Evolutionary conservation across 2,888 invertebrate genomes (phyloP), one percentile per base, ranked within the genome.

Genomic region (Phalangium opilio): DNA sequence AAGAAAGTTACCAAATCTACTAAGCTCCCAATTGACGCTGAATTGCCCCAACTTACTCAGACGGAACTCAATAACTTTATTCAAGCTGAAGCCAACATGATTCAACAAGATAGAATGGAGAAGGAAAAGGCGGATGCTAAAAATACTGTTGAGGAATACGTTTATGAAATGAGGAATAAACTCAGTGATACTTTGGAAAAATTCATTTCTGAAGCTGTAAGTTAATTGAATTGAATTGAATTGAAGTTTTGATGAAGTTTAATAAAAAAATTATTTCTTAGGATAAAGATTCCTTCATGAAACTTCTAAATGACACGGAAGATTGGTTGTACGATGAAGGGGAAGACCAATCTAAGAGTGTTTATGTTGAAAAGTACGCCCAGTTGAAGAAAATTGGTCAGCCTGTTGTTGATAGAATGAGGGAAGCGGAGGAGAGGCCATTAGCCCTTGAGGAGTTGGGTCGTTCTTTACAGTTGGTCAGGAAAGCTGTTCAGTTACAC

Each of bases 281-380:
- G 60, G 63, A 62, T 4, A 59, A 61, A 35, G 59, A 60, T 1
- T 49, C 52, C 3, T 61, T 73, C 50, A 61, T 60, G 14, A 54
- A 57, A 7, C 73, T 78, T 55, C 73, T 98, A 33, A 84, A 83
- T 60, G 76, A 80, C 17, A 81, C 90, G 59, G 96, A 96, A 68
- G 81, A 83, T 63, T 98, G 98, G 98, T 72, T 98, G 15, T 99
- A 98, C 62, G 95, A 93, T 61, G 84, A 84, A 50, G 98, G 98
- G 3, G 93, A 93, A 66, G 86, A 95, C 62, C 86, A 91, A 64
- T 79, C 81, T 57, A 77, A 81, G 62, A 76, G 79, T 59, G 72
- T 79, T 33, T 79, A 79, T 60, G 62, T 70, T 15, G 71, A 75
- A 40, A 69, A 70, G 57, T 63, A 76, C 18, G 62, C 64, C 21